Percentiles rank a stretch among this genome's conserved stretches.
phyloP scores from a whole-genome alignment of 1,140 invertebrate species.

The Drosophila bocki region DNA sequence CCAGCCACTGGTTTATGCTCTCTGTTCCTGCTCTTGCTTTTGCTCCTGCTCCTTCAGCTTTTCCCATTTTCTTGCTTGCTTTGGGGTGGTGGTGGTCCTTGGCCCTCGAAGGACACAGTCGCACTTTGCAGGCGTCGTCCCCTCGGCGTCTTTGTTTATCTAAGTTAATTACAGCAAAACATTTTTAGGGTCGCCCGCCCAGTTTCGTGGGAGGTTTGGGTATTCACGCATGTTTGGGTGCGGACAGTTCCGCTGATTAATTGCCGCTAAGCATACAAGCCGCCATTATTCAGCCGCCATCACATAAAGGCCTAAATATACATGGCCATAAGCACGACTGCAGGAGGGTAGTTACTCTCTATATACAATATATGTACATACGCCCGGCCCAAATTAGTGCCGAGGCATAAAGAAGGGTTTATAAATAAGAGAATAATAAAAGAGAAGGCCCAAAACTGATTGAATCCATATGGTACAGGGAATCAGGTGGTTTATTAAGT shows the following conservation, averaged over 20 bases:
- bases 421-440: neutral
- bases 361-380: neutral
- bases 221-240: conserved; percentile 77
- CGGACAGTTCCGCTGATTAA: conserved; percentile 82
- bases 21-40: neutral
- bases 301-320: conserved; percentile 55
- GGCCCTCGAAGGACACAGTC: conserved; percentile 35
- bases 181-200: conserved; percentile 68
- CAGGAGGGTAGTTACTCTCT: conserved; percentile 21
- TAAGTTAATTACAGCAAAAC: conserved; percentile 83
- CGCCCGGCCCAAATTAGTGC: neutral
- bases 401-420: neutral
- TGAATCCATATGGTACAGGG: neutral
- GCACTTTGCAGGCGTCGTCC: conserved; percentile 49
- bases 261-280: conserved; percentile 78
- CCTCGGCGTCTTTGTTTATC: conserved; percentile 71
- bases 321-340: conserved; percentile 7
- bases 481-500: neutral
- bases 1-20: neutral
- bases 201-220: conserved; percentile 31
- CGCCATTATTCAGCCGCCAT: conserved; percentile 67
- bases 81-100: conserved; percentile 9
- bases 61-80: neutral
- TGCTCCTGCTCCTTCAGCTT: neutral
- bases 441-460: neutral